A percentile compares a stretch with the other conserved stretches of the same genome.
These are phyloP conservation scores for Tapirus indicus DNA, from an alignment of 2,797 vertebrate genomes.

Conservation along the genomic window DNA sequence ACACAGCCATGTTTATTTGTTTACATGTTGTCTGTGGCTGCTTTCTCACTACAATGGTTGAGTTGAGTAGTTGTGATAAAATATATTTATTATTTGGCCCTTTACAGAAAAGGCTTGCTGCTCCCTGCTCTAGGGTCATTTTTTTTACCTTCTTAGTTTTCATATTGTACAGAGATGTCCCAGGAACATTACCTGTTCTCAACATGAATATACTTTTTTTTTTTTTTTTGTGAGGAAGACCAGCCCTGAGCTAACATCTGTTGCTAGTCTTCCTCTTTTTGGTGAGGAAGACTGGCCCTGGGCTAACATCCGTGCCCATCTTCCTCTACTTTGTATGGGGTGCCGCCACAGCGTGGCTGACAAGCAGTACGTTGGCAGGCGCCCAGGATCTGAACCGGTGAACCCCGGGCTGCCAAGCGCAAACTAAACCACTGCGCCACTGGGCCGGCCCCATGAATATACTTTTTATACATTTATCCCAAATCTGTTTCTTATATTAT, in stretches of 20 bases:
- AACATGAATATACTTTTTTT: not conserved
- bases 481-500: not conserved
- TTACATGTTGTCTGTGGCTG: not conserved
- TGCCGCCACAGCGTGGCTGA: too few relatives aligned
- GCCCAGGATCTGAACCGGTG: too few relatives aligned
- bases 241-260: too few relatives aligned
- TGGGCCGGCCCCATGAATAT: not conserved
- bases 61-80: not conserved
- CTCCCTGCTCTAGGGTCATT: not conserved
- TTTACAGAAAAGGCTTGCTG: not conserved
- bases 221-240: too few relatives aligned
- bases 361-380: too few relatives aligned
- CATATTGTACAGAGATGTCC: not conserved
- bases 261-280: too few relatives aligned
- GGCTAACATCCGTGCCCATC: too few relatives aligned
- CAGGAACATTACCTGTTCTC: not conserved
- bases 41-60: not conserved
- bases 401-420: too few relatives aligned
- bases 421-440: too few relatives aligned
- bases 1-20: not conserved
- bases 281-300: too few relatives aligned
- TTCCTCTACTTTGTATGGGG: too few relatives aligned
- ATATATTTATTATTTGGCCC: not conserved
- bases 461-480: not conserved
- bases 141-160: conserved; percentile 4